These are phyloP conservation scores for Numenius phaeopus DNA, from an alignment of 2,797 vertebrate species.

Conservation along the genomic window DNA sequence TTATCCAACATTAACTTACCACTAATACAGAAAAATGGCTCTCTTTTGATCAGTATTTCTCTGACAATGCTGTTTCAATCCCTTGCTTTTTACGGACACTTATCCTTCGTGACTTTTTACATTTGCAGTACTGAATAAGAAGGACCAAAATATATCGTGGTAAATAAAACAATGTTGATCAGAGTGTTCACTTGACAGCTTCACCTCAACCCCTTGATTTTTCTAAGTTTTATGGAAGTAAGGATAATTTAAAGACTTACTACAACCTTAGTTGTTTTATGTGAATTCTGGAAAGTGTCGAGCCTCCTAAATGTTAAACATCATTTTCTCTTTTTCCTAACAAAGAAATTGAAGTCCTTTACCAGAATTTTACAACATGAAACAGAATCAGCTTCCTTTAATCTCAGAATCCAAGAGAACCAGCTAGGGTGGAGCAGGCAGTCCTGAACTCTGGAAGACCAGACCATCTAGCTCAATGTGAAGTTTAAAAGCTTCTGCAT, in stretches of 20 bases:
- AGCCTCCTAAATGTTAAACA: background rate
- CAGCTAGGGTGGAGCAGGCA: background rate
- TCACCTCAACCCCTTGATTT: background rate
- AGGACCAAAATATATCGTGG: background rate
- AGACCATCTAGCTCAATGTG: background rate
- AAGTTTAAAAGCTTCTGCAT: background rate
- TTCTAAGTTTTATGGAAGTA: background rate
- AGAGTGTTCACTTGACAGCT: background rate
- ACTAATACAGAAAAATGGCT: background rate
- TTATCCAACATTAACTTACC: background rate
- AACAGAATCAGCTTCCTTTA: background rate
- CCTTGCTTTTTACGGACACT: background rate
- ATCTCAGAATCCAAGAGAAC: background rate
- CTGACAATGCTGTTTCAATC: background rate
- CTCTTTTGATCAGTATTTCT: background rate
- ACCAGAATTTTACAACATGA: background rate
- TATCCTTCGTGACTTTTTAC: background rate
- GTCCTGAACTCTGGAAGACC: background rate
- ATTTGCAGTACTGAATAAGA: background rate
- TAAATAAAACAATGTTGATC: background rate
- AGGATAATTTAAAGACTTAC: background rate
- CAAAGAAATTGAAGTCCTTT: background rate
- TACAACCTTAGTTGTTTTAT: background rate
- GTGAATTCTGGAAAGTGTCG: background rate
- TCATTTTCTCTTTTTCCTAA: background rate